Base-by-base conservation (phyloP, 2,888 invertebrate species). In the Neocrepidodera transversa region DNA sequence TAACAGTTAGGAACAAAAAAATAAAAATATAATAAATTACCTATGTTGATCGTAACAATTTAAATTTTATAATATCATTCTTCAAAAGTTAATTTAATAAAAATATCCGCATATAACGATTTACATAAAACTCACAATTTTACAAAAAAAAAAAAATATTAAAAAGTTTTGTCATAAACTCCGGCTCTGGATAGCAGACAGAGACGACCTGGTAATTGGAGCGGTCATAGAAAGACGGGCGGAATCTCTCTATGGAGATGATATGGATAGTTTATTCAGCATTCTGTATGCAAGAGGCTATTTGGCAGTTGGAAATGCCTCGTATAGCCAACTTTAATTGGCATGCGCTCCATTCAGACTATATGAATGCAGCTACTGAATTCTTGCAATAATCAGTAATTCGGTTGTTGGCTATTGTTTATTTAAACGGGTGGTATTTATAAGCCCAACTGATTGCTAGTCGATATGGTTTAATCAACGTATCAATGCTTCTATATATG, bases 271-370 rank as follows among this genome's bases (percentile, higher is more conserved):
- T 65, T 66, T 65, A 69, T 68, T 68, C 62, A 70, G 74, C 74
- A 73, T 72, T 74, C 66, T 69, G 71, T 71, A 74, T 75, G 73
- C 74, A 74, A 73, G 71, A 65, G 72, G 62, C 70, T 70, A 71
- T 75, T 74, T 67, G 69, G 67, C 68, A 70, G 70, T 71, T 70
- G 58, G 67, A 74, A 75, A 69, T 66, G 74, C 13, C 70, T 65
- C 74, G 70, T 75, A 69, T 67, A 64, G 71, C 70, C 68, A 65
- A 64, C 68, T 64, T 70, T 77, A 77, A 76, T 76, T 77, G 76
- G 75, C 73, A 76, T 73, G 72, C 70, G 71, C 66, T 67, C 71
- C 66, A 61, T 68, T 70, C 64, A 71, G 68, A 66, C 71, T 68
- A 71, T n/a, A n/a, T 69, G 71, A 70, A 71, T 69, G 66, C 64